These are phyloP conservation scores for Lepidocyrtoides sp. DNA, from an alignment of 2,888 invertebrate genomes.

Conservation along the genomic window DNA sequence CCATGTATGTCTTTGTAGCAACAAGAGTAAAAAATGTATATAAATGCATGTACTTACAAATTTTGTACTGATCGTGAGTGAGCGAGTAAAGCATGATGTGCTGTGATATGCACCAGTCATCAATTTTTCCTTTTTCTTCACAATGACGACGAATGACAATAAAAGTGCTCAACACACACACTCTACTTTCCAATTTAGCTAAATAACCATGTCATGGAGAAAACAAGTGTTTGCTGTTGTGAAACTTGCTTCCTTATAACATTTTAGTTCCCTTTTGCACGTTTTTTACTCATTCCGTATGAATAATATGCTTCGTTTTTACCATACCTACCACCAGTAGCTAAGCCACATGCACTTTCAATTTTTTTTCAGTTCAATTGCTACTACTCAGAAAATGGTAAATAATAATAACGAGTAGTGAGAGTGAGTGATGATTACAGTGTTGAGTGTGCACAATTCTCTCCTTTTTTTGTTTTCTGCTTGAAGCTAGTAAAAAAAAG, in stretches of 20 bases:
- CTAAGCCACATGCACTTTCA: constrained; percentile 14
- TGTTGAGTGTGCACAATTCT: constrained; percentile 33
- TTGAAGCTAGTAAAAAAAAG: no score
- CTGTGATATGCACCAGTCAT: constrained; percentile 6
- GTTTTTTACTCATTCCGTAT: background rate
- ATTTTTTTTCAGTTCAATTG: constrained; percentile 11
- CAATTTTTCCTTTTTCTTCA: constrained; percentile 1
- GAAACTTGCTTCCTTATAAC: constrained; percentile 2
- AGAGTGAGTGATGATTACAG: constrained; percentile 32
- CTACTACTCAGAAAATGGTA: background rate
- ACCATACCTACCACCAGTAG: background rate
- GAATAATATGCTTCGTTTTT: background rate
- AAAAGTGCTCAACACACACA: constrained; percentile 25
- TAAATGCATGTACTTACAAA: no score
- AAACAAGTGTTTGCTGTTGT: constrained; percentile 23
- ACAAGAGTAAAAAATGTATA: no score
- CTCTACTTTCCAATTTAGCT: background rate
- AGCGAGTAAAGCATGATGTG: background rate
- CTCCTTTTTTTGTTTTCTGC: background rate
- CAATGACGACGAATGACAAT: constrained; percentile 26
- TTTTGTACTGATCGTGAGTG: background rate
- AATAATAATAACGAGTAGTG: constrained; percentile 15
- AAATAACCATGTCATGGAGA: constrained; percentile 35
- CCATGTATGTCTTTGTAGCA: no score
- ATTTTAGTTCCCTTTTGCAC: no score